Conservation (phyloP, 2,797 vertebrate genomes). For the Molossus molossus region DNA sequence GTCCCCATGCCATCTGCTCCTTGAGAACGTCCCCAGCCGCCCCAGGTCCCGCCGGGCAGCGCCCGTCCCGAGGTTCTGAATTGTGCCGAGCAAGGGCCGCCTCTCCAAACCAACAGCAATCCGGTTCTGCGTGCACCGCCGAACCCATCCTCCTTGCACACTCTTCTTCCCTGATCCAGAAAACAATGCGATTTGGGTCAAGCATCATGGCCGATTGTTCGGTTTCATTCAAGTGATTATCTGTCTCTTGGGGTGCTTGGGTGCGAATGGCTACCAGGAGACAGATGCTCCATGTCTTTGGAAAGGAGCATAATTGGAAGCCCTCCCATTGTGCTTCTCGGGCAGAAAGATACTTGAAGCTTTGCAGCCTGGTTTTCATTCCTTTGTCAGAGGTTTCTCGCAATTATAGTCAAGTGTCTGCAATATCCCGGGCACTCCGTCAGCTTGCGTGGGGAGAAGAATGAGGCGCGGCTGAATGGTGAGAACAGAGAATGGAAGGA, state of each 20-base stretch:
- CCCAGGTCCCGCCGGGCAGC: background rate
- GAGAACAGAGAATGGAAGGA: background rate
- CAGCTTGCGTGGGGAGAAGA: background rate
- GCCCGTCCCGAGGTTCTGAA: background rate
- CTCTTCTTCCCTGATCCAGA: accelerated
- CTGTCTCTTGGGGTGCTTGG: background rate
- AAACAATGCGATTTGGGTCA: background rate
- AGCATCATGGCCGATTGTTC: too few relatives aligned
- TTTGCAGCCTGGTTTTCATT: background rate
- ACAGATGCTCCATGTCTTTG: background rate
- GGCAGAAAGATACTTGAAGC: background rate
- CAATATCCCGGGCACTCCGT: background rate
- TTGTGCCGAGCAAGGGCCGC: background rate
- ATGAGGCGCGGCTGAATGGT: background rate
- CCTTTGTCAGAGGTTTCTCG: background rate
- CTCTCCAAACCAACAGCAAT: background rate
- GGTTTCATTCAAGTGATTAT: background rate
- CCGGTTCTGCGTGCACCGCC: accelerated
- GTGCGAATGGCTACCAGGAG: background rate
- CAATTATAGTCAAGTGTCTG: background rate
- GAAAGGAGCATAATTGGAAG: background rate
- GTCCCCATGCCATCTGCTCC: background rate
- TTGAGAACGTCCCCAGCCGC: background rate
- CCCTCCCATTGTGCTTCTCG: background rate
- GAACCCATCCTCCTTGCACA: background rate